phyloP scores from a whole-genome alignment of 2,113 vertebrate species.

The Pterocles orientalis region DNA sequence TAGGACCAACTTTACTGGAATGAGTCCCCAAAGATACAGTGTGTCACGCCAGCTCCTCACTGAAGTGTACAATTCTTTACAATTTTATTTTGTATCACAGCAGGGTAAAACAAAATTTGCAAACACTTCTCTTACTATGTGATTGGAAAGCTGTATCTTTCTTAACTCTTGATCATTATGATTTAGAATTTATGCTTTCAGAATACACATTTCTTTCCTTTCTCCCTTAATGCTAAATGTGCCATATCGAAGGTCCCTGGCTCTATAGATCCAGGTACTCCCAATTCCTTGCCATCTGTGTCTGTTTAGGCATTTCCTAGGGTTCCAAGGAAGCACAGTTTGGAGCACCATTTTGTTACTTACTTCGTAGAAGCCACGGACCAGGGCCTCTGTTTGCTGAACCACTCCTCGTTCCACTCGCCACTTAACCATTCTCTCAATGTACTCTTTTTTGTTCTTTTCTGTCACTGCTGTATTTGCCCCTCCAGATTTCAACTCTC shows the following conservation, averaged over 20 bases:
- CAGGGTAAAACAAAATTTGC: not conserved
- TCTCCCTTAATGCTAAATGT: not conserved
- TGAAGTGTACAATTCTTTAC: not conserved
- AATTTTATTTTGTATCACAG: not conserved
- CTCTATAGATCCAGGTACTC: not conserved
- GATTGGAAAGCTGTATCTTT: not conserved
- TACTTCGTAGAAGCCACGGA: slow-evolving; percentile 97
- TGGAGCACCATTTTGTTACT: not conserved
- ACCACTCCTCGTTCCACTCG: slow-evolving; percentile 92
- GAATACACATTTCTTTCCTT: not conserved
- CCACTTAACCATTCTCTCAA: slow-evolving; percentile 98
- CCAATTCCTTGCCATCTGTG: not conserved
- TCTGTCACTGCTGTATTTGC: slow-evolving; percentile 95
- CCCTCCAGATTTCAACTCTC: slow-evolving; percentile 94
- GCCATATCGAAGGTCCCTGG: no score
- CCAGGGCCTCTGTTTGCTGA: slow-evolving; percentile 93
- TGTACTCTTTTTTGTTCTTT: slow-evolving; percentile 99
- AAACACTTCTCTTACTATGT: not conserved
- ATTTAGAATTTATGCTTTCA: not conserved
- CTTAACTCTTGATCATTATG: not conserved
- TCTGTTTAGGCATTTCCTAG: not conserved
- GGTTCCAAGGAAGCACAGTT: not conserved
- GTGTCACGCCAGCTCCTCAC: not conserved
- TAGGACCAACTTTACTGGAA: not conserved
- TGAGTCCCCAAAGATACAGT: not conserved